These are phyloP conservation scores for Dipodomys merriami DNA, from an alignment of 2,113 vertebrate genomes.

Conservation along the genomic window DNA sequence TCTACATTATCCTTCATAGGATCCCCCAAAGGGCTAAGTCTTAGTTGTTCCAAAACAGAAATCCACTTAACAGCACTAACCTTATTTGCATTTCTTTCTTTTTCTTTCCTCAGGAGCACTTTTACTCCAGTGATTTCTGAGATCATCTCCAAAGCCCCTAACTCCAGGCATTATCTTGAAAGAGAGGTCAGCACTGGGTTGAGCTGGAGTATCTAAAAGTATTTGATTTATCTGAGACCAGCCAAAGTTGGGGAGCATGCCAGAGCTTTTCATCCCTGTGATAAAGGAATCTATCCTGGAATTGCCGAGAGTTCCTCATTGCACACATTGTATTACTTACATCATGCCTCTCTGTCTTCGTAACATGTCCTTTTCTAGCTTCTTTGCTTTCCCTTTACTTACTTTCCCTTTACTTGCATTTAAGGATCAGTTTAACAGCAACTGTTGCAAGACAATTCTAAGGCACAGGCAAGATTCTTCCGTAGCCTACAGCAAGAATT, in stretches of 20 bases:
- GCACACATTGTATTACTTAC: background rate
- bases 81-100: background rate
- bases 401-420: too few relatives aligned
- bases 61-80: background rate
- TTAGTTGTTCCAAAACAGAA: background rate
- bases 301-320: background rate
- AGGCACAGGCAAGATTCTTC: background rate
- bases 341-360: background rate
- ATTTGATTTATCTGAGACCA: background rate
- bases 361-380: background rate
- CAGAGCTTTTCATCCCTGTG: too few relatives aligned
- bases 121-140: background rate
- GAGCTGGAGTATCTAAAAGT: background rate
- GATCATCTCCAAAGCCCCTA: background rate
- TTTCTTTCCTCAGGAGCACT: background rate
- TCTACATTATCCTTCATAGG: background rate
- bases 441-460: background rate
- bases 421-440: background rate
- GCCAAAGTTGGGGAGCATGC: fast-evolving
- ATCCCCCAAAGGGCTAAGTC: background rate
- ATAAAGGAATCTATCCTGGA: background rate
- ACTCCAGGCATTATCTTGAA: background rate
- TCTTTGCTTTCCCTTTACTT: background rate
- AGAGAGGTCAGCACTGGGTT: background rate
- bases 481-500: background rate